These are phyloP conservation scores for Sceloporus tristichus DNA, from an alignment of 2,113 vertebrate species.

Conservation along the genomic window DNA sequence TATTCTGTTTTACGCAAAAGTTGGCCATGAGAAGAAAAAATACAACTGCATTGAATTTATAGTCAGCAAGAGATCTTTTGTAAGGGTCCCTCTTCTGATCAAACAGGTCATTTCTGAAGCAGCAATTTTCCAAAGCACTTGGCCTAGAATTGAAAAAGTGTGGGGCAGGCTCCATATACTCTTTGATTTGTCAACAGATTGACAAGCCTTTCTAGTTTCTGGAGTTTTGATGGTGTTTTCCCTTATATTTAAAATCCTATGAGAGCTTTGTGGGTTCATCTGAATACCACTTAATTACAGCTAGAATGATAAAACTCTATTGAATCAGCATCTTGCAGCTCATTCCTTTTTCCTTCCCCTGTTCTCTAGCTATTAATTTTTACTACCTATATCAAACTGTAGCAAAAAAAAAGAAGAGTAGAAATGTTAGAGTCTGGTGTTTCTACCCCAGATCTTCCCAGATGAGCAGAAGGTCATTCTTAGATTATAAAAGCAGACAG, in stretches of 20 bases:
- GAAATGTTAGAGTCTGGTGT: too few species aligned
- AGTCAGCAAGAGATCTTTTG: constrained; percentile 48
- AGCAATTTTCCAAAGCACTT: constrained; percentile 58
- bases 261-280: constrained; percentile 15
- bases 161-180: constrained; percentile 16
- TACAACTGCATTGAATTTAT: constrained; percentile 43
- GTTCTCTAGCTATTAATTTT: background rate
- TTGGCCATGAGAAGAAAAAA: constrained; percentile 20
- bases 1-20: constrained; percentile 19
- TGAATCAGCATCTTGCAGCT: constrained; percentile 5
- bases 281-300: background rate
- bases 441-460: too few species aligned
- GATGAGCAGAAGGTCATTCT: too few species aligned
- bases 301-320: background rate
- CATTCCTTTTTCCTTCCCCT: background rate
- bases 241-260: constrained; percentile 27
- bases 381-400: too few species aligned
- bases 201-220: constrained; percentile 30
- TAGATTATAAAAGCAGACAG: too few species aligned
- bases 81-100: constrained; percentile 56
- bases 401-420: too few species aligned
- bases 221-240: constrained; percentile 28
- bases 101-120: constrained; percentile 56
- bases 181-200: constrained; percentile 48
- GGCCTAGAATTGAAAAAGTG: background rate